Evolutionary conservation across 2,113 vertebrate species (phyloP).

Genomic region (Gymnorhina tibicen): DNA sequence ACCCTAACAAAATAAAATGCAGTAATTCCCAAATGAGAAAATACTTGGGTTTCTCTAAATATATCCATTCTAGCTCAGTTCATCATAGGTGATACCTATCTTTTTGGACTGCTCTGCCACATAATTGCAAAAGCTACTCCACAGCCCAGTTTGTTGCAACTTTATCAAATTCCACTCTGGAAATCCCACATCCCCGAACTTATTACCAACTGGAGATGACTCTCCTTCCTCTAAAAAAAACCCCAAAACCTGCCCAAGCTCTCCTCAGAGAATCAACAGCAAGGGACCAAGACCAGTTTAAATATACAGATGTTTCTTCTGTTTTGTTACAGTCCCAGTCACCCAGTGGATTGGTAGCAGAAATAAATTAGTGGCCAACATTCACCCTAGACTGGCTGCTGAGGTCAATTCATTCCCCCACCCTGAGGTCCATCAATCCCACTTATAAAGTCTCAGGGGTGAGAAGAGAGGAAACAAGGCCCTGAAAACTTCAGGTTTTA

Average conservation of each 20-base stretch:
- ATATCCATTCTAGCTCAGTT: neutral
- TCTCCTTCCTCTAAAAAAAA: neutral
- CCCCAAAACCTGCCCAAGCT: neutral
- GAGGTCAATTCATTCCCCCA: neutral
- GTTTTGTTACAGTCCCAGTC: neutral
- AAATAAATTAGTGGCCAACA: neutral
- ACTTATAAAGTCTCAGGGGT: neutral
- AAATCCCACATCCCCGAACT: neutral
- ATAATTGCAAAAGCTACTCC: neutral
- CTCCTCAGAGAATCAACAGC: neutral
- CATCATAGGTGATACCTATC: neutral
- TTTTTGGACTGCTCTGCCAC: neutral
- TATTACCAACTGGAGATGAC: neutral
- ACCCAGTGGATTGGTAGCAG: neutral
- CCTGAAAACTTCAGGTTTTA: neutral
- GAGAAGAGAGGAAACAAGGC: neutral
- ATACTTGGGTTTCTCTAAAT: neutral
- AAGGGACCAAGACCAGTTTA: neutral
- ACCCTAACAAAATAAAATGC: neutral
- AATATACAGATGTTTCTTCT: neutral
- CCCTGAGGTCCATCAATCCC: neutral
- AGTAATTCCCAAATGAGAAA: neutral
- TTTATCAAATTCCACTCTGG: neutral
- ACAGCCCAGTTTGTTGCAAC: neutral
- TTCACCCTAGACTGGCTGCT: neutral